Evolutionary conservation across 2,113 vertebrate species (phyloP).

Genomic region (Scomber scombrus): DNA sequence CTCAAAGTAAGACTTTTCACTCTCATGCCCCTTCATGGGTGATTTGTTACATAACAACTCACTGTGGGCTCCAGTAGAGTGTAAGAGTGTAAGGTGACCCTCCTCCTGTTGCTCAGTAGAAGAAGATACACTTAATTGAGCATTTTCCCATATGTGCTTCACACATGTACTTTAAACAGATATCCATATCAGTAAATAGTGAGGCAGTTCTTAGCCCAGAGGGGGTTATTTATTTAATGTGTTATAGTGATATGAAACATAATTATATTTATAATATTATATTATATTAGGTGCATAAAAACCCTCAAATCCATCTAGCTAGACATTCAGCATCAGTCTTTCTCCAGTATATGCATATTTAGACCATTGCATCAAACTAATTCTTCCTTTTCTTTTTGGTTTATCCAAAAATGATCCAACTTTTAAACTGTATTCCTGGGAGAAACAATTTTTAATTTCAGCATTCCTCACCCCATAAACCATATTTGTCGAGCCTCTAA

Average conservation of each 20-base stretch:
- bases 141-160: not conserved
- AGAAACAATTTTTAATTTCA: too few species aligned
- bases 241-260: not conserved
- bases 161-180: not conserved
- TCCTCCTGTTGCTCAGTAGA: not conserved
- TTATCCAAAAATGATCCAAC: too few species aligned
- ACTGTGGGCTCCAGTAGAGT: not conserved
- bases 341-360: too few species aligned
- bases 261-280: not conserved
- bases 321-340: not conserved
- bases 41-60: conserved; percentile 31
- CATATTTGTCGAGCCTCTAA: not conserved
- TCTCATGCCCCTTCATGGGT: conserved; percentile 1
- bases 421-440: too few species aligned
- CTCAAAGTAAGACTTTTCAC: conserved; percentile 35
- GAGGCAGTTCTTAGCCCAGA: too few species aligned
- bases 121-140: not conserved
- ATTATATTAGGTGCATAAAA: not conserved
- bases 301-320: not conserved
- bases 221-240: too few species aligned
- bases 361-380: not conserved
- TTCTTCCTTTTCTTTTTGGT: not conserved
- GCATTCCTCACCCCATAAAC: not conserved
- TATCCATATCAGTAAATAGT: not conserved
- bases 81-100: conserved; percentile 19